Conservation (phyloP, 2,113 vertebrate species). For the Clupea harengus region DNA sequence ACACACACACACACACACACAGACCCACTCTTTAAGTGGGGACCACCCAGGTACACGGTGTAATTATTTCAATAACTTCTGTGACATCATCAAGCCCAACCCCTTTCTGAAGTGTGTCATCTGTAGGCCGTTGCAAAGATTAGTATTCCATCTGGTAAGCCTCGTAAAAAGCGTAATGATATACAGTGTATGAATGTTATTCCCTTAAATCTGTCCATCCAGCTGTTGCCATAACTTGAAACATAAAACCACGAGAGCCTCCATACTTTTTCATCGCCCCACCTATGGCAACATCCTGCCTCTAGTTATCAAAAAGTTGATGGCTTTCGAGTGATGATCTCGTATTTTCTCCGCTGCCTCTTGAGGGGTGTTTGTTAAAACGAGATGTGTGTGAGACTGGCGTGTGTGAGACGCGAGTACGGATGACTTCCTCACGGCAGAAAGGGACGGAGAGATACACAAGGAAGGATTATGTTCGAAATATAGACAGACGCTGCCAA, state of each 20-base stretch:
- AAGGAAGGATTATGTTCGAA: not conserved
- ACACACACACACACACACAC: constrained; percentile 19
- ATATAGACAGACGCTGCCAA: not conserved
- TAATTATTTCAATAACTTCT: constrained; percentile 67
- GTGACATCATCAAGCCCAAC: constrained; percentile 56
- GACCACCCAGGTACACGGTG: constrained; percentile 70
- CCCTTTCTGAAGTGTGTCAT: constrained; percentile 48
- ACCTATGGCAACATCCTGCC: not conserved
- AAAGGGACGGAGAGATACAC: not conserved
- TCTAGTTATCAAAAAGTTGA: not conserved
- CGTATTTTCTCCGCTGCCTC: not conserved
- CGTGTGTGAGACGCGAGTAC: not conserved
- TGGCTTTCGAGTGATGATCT: not conserved
- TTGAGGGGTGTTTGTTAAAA: not conserved
- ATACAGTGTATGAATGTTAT: constrained; percentile 7
- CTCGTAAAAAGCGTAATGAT: constrained; percentile 14
- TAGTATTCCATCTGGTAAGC: constrained; percentile 1
- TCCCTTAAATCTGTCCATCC: constrained; percentile 11
- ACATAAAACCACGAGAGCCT: not conserved
- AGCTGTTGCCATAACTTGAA: constrained; percentile 13
- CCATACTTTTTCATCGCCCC: not conserved
- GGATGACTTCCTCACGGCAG: no score
- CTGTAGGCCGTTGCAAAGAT: constrained; percentile 25
- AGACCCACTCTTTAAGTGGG: constrained; percentile 14
- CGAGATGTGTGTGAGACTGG: not conserved